These are phyloP conservation scores for Troglohyphantes excavatus DNA, from an alignment of 2,888 invertebrate species.

Conservation along the genomic window DNA sequence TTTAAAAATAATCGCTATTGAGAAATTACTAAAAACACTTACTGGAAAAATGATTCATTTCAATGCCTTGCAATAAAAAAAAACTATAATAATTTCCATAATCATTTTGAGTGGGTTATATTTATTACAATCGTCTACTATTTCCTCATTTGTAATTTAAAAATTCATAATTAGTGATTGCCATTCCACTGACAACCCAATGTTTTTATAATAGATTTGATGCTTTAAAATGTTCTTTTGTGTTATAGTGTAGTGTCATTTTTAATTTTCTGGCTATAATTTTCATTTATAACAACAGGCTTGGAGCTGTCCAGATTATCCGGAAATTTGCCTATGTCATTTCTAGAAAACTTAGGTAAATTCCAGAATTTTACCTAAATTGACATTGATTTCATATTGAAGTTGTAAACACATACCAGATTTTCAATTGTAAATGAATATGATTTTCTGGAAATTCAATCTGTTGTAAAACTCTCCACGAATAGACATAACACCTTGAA, in stretches of 20 bases:
- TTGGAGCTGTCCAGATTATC: slow-evolving; percentile 9
- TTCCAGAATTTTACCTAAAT: slow-evolving; percentile 4
- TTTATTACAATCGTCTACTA: too few relatives aligned
- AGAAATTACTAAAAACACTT: too few relatives aligned
- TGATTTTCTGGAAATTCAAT: slow-evolving; percentile 1
- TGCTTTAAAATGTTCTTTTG: neutral
- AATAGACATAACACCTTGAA: neutral
- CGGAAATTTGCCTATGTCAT: slow-evolving; percentile 6
- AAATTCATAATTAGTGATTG: too few relatives aligned
- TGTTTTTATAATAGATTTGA: neutral
- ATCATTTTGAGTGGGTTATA: too few relatives aligned
- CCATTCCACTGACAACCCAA: neutral
- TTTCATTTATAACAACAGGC: slow-evolving; percentile 9
- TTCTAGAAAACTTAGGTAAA: slow-evolving; percentile 4
- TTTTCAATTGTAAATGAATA: neutral
- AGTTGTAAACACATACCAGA: too few relatives aligned
- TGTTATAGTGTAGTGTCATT: neutral
- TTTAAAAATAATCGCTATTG: too few relatives aligned
- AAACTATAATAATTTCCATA: too few relatives aligned
- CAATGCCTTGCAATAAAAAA: too few relatives aligned
- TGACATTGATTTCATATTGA: neutral
- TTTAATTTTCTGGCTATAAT: slow-evolving; percentile 3
- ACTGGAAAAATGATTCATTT: too few relatives aligned
- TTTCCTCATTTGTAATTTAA: too few relatives aligned
- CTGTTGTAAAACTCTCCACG: neutral